Evolutionary conservation across 2,888 invertebrate genomes (phyloP).

Genomic region (Esperia sulphurella): DNA sequence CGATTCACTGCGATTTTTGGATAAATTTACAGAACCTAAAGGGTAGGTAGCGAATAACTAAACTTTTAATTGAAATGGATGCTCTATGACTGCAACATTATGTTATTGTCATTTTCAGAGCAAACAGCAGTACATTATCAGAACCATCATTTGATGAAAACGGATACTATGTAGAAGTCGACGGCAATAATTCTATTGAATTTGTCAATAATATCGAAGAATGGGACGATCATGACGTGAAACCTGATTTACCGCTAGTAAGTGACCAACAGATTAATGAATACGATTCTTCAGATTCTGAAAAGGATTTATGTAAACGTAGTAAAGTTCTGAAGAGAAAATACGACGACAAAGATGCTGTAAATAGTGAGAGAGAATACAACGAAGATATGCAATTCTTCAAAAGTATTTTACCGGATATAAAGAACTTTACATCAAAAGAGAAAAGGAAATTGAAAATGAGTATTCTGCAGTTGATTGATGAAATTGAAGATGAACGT

Average conservation of each 20-base stretch:
- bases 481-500: slow-evolving; percentile 45
- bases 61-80: background rate
- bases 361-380: slow-evolving; percentile 23
- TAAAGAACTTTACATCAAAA: slow-evolving; percentile 60
- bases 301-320: background rate
- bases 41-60: slow-evolving; percentile 21
- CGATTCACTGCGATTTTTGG: slow-evolving; percentile 33
- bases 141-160: background rate
- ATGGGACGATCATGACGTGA: slow-evolving; percentile 21
- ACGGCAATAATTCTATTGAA: slow-evolving; percentile 18
- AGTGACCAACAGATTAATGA: slow-evolving; percentile 5
- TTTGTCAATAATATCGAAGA: slow-evolving; percentile 15
- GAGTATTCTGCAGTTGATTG: slow-evolving; percentile 67
- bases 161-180: background rate
- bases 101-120: background rate
- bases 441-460: slow-evolving; percentile 76
- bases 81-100: background rate
- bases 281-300: slow-evolving; percentile 2
- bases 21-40: slow-evolving; percentile 31
- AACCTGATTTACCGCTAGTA: slow-evolving; percentile 17
- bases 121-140: background rate
- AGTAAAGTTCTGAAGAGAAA: slow-evolving; percentile 13
- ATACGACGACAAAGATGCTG: slow-evolving; percentile 10
- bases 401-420: slow-evolving; percentile 73
- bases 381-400: slow-evolving; percentile 65